Evolutionary conservation across 2,888 invertebrate genomes (phyloP).

Genomic region (Aricia artaxerxes): DNA sequence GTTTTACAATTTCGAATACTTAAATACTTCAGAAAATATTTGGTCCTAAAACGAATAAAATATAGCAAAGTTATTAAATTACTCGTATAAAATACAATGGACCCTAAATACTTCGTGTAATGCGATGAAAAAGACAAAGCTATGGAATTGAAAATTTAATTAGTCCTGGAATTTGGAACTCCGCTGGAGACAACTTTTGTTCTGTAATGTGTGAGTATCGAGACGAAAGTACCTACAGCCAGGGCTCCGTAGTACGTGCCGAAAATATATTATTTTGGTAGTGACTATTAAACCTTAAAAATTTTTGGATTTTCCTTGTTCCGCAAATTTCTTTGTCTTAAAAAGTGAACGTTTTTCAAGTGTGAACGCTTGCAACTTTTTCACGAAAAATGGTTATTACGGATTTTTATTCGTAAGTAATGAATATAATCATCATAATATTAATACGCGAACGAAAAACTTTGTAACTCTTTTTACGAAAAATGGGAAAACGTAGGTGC

Average conservation of each 20-base stretch:
- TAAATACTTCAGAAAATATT: no score
- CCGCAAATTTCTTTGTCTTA: no score
- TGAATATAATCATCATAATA: no score
- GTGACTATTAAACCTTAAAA: neutral
- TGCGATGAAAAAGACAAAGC: slow-evolving; percentile 24
- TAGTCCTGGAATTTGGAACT: slow-evolving; percentile 17
- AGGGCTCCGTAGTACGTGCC: neutral
- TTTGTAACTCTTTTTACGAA: no score
- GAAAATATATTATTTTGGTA: neutral
- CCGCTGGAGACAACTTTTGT: slow-evolving; percentile 29
- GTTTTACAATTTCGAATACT: no score
- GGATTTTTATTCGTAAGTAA: no score
- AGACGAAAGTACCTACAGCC: neutral
- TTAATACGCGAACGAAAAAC: no score
- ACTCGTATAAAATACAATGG: slow-evolving; percentile 5
- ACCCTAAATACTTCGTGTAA: neutral
- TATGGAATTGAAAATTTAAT: slow-evolving; percentile 29
- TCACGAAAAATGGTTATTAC: no score
- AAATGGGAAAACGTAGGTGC: no score
- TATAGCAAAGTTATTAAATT: neutral
- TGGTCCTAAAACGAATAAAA: neutral
- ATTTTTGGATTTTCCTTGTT: neutral
- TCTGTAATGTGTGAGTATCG: slow-evolving; percentile 14
- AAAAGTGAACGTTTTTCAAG: no score
- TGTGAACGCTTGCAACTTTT: neutral